phyloP scores from a whole-genome alignment of 2,797 vertebrate species.

The Morelia viridis region DNA sequence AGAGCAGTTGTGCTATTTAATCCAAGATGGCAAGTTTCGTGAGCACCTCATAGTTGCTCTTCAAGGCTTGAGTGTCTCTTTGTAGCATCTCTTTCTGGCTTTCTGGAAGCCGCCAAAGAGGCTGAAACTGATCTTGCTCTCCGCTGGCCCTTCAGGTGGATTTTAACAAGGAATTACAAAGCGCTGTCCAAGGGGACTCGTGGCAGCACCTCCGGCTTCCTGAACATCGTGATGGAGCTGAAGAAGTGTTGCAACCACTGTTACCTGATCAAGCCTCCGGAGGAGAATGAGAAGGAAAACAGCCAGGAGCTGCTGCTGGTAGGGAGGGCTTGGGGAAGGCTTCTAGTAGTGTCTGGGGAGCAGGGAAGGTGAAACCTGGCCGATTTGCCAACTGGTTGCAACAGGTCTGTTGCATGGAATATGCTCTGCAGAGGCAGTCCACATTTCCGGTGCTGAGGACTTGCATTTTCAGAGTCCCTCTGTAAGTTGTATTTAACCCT shows the following conservation, averaged over 20 bases:
- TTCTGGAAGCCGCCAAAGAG: background rate
- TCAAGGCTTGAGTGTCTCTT: background rate
- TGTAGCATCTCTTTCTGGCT: background rate
- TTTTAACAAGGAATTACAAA: slow-evolving; percentile 98
- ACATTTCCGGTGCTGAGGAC: background rate
- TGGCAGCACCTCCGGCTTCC: slow-evolving; percentile 94
- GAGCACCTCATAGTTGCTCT: no score
- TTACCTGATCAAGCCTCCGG: slow-evolving; percentile 89
- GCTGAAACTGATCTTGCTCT: background rate
- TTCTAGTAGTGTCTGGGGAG: fast-evolving
- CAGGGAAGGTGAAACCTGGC: no score
- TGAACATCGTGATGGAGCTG: slow-evolving; percentile 99
- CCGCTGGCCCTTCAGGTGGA: slow-evolving; percentile 82
- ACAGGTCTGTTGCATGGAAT: background rate
- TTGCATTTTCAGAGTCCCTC: background rate
- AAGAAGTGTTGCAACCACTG: slow-evolving; percentile 99
- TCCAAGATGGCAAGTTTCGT: no score
- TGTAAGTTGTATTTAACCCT: background rate
- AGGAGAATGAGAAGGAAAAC: slow-evolving; percentile 82
- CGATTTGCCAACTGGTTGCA: no score
- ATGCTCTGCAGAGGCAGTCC: background rate
- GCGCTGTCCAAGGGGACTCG: slow-evolving; percentile 91
- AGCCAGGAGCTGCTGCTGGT: slow-evolving; percentile 87
- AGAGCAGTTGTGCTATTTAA: no score
- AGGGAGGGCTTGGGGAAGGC: background rate